phyloP scores from a whole-genome alignment of 1,140 invertebrate species.

The Caenorhabditis inopinata region DNA sequence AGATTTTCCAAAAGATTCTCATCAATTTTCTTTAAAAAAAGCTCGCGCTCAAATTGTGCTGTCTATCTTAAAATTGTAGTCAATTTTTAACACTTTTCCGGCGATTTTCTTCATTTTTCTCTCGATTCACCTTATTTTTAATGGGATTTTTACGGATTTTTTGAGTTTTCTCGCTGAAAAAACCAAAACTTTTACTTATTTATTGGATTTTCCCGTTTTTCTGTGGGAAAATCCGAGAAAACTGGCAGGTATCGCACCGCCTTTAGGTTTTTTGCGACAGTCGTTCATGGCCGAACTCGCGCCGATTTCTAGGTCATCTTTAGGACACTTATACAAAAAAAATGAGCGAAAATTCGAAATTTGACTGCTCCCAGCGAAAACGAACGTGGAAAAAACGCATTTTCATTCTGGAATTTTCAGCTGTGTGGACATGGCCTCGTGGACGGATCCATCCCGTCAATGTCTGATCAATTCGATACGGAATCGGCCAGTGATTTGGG shows the following conservation, averaged over 20 bases:
- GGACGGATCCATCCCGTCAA: slow-evolving; percentile 38
- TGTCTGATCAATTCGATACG: slow-evolving; percentile 27
- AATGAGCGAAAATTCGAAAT: no score
- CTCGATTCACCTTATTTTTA: neutral
- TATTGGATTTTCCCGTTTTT: no score
- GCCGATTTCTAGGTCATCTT: neutral
- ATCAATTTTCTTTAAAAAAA: no score
- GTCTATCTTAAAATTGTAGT: neutral
- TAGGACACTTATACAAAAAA: no score
- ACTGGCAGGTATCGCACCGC: neutral
- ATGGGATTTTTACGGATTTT: neutral
- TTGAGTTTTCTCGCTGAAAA: neutral
- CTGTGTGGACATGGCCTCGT: slow-evolving; percentile 35
- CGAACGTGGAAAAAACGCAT: neutral
- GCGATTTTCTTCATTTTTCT: neutral
- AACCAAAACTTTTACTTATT: no score
- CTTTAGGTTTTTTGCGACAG: no score
- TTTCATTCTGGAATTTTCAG: neutral
- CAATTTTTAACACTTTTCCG: neutral
- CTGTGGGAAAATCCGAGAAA: neutral
- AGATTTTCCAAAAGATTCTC: no score
- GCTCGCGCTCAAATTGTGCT: no score
- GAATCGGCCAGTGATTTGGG: neutral
- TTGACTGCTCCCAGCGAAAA: neutral
- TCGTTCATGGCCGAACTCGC: no score